phyloP scores from a whole-genome alignment of 1,140 invertebrate genomes.

The Drosophila rufa region DNA sequence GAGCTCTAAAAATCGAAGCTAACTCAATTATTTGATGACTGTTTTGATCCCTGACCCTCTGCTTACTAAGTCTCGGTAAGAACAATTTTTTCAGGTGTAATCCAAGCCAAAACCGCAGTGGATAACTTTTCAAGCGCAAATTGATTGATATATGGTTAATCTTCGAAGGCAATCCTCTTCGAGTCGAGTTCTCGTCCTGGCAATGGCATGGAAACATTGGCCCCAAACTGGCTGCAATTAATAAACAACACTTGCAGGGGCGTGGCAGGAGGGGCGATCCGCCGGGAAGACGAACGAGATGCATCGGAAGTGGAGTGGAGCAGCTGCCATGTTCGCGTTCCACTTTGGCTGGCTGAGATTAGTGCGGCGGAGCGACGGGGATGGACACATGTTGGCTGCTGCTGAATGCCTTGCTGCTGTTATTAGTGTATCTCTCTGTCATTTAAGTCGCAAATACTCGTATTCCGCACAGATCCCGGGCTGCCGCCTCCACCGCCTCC shows the following conservation, averaged over 20 bases:
- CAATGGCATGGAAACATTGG: slow-evolving; percentile 50
- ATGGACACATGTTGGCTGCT: slow-evolving; percentile 31
- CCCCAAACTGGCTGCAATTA: slow-evolving; percentile 56
- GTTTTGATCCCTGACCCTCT: no score
- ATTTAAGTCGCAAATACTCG: slow-evolving; percentile 48
- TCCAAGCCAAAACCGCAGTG: neutral
- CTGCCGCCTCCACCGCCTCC: neutral
- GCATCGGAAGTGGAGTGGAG: slow-evolving; percentile 13
- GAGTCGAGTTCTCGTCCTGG: slow-evolving; percentile 5
- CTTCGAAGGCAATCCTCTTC: slow-evolving; percentile 22
- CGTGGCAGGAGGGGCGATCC: neutral
- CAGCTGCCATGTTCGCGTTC: slow-evolving; percentile 39
- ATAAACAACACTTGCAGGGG: slow-evolving; percentile 45
- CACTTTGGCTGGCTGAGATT: slow-evolving; percentile 56
- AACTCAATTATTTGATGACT: no score
- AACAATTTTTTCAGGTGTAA: neutral
- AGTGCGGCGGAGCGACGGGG: slow-evolving; percentile 30
- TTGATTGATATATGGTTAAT: slow-evolving; percentile 48
- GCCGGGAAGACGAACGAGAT: neutral
- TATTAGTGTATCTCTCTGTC: slow-evolving; percentile 62
- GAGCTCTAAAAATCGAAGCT: no score
- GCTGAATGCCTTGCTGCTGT: slow-evolving; percentile 39
- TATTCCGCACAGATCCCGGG: slow-evolving; percentile 16
- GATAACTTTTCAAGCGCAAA: slow-evolving; percentile 8
- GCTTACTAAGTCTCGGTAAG: no score